phyloP scores from a whole-genome alignment of 2,797 vertebrate species.

The Oreochromis grahami region DNA sequence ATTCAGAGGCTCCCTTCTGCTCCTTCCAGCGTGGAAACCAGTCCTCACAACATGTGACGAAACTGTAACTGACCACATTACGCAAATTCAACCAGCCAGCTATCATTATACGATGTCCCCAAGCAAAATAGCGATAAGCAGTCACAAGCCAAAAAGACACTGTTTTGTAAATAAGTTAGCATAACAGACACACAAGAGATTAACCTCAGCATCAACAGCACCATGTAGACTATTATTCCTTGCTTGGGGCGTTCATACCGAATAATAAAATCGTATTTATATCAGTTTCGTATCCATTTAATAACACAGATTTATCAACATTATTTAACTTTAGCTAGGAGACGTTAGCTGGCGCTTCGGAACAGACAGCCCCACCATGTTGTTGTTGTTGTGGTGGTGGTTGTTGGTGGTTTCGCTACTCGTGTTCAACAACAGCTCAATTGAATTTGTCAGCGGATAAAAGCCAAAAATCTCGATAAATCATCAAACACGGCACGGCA shows the following conservation, averaged over 20 bases:
- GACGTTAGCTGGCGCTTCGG: conserved; percentile 41
- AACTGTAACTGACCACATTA: conserved; percentile 22
- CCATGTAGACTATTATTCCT: too few relatives aligned
- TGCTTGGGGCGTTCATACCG: rapidly evolving
- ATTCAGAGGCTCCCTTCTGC: conserved; percentile 1
- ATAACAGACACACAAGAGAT: not conserved
- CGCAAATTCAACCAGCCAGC: not conserved
- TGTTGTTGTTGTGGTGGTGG: conserved; percentile 40
- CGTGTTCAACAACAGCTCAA: not conserved
- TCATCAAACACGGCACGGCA: not conserved
- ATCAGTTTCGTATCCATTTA: not conserved
- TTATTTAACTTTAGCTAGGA: conserved; percentile 45
- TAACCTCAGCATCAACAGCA: not conserved
- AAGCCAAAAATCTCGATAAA: not conserved
- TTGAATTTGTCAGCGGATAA: not conserved
- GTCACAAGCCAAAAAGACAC: not conserved
- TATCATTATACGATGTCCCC: not conserved
- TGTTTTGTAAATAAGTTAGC: conserved; percentile 55
- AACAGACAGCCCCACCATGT: conserved; percentile 55
- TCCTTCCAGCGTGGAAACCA: not conserved
- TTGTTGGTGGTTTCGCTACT: conserved; percentile 35
- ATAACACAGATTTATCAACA: not conserved
- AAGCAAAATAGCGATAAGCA: conserved; percentile 14
- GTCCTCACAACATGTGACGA: not conserved
- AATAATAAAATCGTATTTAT: not conserved